These are phyloP conservation scores for Incurvaria masculella DNA, from an alignment of 2,888 invertebrate genomes.

Conservation along the genomic window DNA sequence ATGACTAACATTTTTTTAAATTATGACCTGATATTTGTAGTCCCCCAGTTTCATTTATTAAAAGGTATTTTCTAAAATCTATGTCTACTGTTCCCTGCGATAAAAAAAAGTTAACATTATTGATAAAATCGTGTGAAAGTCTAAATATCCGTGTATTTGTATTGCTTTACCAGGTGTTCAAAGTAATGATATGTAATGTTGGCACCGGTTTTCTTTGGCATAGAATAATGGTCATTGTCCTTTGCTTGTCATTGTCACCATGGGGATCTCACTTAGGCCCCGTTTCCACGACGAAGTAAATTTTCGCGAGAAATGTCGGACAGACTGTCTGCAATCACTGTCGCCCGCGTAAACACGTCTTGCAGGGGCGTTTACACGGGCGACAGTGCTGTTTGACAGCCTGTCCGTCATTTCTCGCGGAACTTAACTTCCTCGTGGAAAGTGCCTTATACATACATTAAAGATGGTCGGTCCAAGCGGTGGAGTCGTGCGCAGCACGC, in stretches of 20 bases:
- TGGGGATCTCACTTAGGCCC: neutral
- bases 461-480: neutral
- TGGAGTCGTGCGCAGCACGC: neutral
- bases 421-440: too few relatives aligned
- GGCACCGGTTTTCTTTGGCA: neutral
- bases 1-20: neutral
- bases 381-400: too few relatives aligned
- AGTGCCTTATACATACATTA: neutral
- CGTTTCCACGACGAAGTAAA: too few relatives aligned
- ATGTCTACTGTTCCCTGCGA: neutral
- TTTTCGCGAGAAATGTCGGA: too few relatives aligned
- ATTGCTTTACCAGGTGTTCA: neutral
- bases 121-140: neutral
- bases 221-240: neutral
- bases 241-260: neutral
- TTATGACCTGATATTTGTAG: neutral
- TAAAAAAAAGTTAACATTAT: too few relatives aligned
- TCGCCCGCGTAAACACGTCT: neutral
- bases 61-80: slow-evolving; percentile 1
- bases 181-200: neutral
- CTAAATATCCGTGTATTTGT: neutral
- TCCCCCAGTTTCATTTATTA: too few relatives aligned
- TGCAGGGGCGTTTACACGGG: too few relatives aligned
- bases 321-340: neutral
- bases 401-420: too few relatives aligned